These are phyloP conservation scores for Bryconaethiops microstoma DNA, from an alignment of 2,797 vertebrate species.

Conservation along the genomic window DNA sequence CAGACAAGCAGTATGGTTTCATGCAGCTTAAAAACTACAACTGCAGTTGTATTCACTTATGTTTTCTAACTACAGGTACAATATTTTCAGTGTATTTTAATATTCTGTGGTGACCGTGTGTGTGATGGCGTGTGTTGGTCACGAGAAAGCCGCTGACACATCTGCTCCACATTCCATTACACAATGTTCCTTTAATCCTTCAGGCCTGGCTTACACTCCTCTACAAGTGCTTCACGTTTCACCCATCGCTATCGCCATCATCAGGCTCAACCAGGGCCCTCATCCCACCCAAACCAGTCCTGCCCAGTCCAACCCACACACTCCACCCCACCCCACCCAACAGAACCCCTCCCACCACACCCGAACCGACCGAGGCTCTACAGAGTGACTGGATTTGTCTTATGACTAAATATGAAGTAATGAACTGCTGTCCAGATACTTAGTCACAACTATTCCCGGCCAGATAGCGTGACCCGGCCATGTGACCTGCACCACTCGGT, in stretches of 20 bases:
- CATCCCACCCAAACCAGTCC: slow-evolving; percentile 34
- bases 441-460: not conserved
- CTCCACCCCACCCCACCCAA: not conserved
- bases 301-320: slow-evolving; percentile 17
- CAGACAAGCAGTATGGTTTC: too few relatives aligned
- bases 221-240: slow-evolving; percentile 27
- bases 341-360: slow-evolving; percentile 37
- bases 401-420: not conserved
- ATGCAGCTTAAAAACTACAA: too few relatives aligned
- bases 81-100: not conserved
- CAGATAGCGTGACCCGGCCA: not conserved
- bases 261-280: not conserved
- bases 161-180: slow-evolving; percentile 41
- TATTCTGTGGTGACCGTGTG: not conserved
- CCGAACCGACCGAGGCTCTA: not conserved
- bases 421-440: not conserved
- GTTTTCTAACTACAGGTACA: too few relatives aligned
- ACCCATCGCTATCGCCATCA: slow-evolving; percentile 18
- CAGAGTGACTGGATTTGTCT: not conserved
- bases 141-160: slow-evolving; percentile 17
- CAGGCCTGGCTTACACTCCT: slow-evolving; percentile 29
- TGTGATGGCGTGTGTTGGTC: not conserved
- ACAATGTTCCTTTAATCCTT: slow-evolving; percentile 30
- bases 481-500: not conserved
- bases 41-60: too few relatives aligned